Evolutionary conservation across 30 jellyfish, hydroid and myxozoan species (phyloP).

Genomic region (Catostylus mosaicus): DNA sequence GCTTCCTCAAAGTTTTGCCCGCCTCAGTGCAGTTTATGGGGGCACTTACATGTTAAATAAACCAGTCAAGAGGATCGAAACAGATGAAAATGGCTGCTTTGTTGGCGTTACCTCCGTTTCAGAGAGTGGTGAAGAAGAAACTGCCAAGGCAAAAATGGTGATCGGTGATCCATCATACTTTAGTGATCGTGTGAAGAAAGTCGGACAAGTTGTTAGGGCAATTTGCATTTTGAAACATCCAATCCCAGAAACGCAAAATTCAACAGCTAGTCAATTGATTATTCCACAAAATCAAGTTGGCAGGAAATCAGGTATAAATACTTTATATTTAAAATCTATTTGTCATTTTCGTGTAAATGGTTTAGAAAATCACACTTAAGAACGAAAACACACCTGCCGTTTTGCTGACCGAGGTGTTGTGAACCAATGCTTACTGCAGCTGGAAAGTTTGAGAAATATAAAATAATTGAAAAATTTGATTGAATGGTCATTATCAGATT

Average conservation of each 20-base stretch:
- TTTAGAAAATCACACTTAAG: no score
- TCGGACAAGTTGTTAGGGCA: conserved; percentile 98
- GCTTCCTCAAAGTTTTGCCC: conserved; percentile 99
- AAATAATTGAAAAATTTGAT: no score
- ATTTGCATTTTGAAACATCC: conserved; percentile 97
- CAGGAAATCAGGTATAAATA: conserved; percentile 89
- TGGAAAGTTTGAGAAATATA: no score
- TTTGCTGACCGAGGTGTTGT: no score
- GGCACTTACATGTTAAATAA: conserved; percentile 99
- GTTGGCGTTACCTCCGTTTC: conserved; percentile 85
- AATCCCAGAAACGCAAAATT: conserved; percentile 74
- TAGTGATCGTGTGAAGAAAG: conserved; percentile 86
- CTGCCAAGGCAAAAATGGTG: conserved; percentile 93
- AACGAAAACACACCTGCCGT: no score
- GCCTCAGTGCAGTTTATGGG: conserved; percentile 99
- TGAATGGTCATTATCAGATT: no score
- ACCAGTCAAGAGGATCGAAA: conserved; percentile 88
- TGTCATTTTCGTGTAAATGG: no score
- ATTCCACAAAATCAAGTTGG: conserved; percentile 96
- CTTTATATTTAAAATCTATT: no score
- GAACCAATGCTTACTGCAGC: no score
- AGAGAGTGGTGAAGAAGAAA: conserved; percentile 78
- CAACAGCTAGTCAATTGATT: conserved; percentile 91
- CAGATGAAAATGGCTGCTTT: conserved; percentile 87
- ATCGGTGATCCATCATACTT: conserved; percentile 99